A percentile compares a stretch with the other conserved stretches of the same genome.
Conservation (phyloP, 2,797 vertebrate species). For the Helicolenus hilgendorfi region DNA sequence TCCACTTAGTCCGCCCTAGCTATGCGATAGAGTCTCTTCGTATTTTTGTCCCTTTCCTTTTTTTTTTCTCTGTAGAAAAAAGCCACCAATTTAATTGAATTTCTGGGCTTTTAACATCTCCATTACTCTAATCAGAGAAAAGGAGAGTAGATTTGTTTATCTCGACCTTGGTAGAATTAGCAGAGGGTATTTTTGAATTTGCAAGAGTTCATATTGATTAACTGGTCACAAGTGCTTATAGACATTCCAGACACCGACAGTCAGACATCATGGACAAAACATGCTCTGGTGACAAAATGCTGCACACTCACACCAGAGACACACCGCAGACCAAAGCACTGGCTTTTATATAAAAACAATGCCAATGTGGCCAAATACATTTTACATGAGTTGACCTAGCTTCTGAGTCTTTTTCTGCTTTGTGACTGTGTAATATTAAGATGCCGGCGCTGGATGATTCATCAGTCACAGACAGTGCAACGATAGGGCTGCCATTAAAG, state of each 20-base stretch:
- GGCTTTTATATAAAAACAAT: constrained; percentile 34
- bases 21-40: constrained; percentile 80
- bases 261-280: neutral
- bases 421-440: constrained; percentile 37
- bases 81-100: constrained; percentile 91
- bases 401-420: constrained; percentile 33
- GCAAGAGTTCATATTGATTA: constrained; percentile 68
- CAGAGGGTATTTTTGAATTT: constrained; percentile 71
- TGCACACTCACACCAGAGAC: constrained; percentile 39
- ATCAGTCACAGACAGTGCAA: constrained; percentile 49
- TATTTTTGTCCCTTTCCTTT: constrained; percentile 74
- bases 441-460: constrained; percentile 35
- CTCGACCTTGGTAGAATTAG: constrained; percentile 89
- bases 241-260: constrained; percentile 51
- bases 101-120: constrained; percentile 90
- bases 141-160: constrained; percentile 86
- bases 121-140: constrained; percentile 90
- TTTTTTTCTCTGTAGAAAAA: constrained; percentile 84
- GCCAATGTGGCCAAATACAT: constrained; percentile 23
- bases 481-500: constrained; percentile 50
- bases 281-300: constrained; percentile 25
- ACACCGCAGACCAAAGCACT: constrained; percentile 20
- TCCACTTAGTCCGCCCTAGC: constrained; percentile 76
- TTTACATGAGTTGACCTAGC: constrained; percentile 31
- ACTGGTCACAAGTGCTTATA: constrained; percentile 64